Evolutionary conservation across 2,113 vertebrate species (phyloP).

Genomic region (Microcebus tavaratra): DNA sequence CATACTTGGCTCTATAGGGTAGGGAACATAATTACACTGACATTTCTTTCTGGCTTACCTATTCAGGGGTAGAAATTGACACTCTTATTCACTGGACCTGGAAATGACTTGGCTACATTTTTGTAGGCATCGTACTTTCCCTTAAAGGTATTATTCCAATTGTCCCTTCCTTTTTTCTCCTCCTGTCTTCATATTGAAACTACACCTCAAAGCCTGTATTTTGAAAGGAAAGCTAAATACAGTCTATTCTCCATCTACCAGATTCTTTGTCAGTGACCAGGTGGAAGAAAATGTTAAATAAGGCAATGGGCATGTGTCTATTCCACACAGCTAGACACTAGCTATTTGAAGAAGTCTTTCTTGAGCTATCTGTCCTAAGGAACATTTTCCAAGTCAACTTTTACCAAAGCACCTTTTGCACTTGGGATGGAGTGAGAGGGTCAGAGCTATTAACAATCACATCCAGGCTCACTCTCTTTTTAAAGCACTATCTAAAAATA

Average conservation of each 20-base stretch:
- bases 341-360: background rate
- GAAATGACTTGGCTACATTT: background rate
- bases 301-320: background rate
- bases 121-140: too few species aligned
- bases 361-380: background rate
- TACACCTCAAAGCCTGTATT: background rate
- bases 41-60: background rate
- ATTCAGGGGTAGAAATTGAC: background rate
- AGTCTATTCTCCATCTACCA: background rate
- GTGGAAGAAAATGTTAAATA: background rate
- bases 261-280: background rate
- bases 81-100: background rate
- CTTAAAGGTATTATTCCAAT: background rate
- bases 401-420: background rate
- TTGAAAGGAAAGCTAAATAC: background rate
- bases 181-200: background rate
- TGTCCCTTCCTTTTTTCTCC: background rate
- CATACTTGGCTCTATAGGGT: background rate
- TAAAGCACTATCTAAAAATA: background rate
- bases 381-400: background rate
- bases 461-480: background rate
- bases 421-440: background rate
- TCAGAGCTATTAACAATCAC: background rate
- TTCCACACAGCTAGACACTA: background rate
- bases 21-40: background rate